Percentiles rank a stretch among this genome's conserved stretches.
Evolutionary conservation across 2,888 invertebrate genomes (phyloP).

Genomic region (Sesia apiformis): DNA sequence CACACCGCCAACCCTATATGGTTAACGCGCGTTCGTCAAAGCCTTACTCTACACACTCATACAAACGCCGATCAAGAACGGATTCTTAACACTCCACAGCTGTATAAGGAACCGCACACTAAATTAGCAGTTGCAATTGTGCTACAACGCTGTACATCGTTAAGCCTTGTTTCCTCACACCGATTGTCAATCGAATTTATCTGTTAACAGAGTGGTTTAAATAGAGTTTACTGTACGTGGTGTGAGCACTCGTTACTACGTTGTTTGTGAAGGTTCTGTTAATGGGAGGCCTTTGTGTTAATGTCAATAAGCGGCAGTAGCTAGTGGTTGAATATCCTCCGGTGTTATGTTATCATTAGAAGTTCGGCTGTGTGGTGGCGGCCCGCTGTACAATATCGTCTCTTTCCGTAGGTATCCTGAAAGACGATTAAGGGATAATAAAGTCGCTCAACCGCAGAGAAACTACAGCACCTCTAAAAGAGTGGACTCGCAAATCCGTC

Average conservation of each 20-base stretch:
- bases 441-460: no score
- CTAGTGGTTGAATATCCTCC: no score
- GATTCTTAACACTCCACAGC: conserved; percentile 59
- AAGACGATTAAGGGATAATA: no score
- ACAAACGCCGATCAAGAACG: conserved; percentile 70
- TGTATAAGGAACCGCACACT: conserved; percentile 67
- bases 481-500: no score
- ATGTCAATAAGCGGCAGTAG: no score
- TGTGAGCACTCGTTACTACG: background rate
- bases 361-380: no score
- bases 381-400: no score
- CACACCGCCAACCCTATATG: conserved; percentile 61
- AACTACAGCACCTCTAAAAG: no score
- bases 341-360: no score
- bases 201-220: conserved; percentile 11
- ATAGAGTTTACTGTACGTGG: background rate
- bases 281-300: background rate
- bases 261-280: background rate
- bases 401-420: no score
- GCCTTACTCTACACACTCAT: conserved; percentile 48
- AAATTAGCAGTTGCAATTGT: conserved; percentile 71
- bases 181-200: conserved; percentile 55
- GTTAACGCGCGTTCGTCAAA: conserved; percentile 60
- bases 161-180: conserved; percentile 32
- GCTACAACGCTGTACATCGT: conserved; percentile 35